A percentile compares a stretch with the other conserved stretches of the same genome.
These are phyloP conservation scores for Dyspetes luteomarginatus DNA, from an alignment of 2,888 invertebrate species.

Conservation along the genomic window DNA sequence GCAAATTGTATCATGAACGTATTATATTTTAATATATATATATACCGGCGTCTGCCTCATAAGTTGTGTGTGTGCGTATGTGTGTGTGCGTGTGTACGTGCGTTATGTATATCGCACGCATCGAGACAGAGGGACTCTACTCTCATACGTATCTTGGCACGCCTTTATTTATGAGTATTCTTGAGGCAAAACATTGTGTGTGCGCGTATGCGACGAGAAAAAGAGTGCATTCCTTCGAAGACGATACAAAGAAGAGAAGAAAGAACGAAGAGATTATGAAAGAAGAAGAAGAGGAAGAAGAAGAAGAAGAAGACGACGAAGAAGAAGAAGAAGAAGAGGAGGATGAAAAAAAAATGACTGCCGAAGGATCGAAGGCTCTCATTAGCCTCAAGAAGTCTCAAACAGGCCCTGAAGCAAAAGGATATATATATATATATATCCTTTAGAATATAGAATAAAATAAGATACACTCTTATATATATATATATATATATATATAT, in stretches of 20 bases:
- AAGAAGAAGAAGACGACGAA: background rate
- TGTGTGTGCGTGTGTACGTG: slow-evolving; percentile 2
- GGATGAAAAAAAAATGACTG: background rate
- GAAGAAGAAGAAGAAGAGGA: background rate
- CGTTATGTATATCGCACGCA: slow-evolving; percentile 40
- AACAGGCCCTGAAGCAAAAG: background rate
- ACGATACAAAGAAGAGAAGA: too few species aligned
- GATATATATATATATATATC: too few species aligned
- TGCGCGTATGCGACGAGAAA: slow-evolving; percentile 20
- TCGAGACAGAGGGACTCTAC: slow-evolving; percentile 13
- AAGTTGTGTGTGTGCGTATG: slow-evolving; percentile 1
- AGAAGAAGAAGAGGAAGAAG: background rate
- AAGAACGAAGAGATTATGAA: slow-evolving; percentile 1
- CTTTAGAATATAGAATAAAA: too few species aligned
- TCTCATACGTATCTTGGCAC: slow-evolving; percentile 57
- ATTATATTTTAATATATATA: background rate
- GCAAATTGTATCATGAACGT: slow-evolving; percentile 27
- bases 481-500: too few species aligned
- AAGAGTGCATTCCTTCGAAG: slow-evolving; percentile 52
- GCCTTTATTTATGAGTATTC: slow-evolving; percentile 62
- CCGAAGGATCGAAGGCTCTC: slow-evolving; percentile 51
- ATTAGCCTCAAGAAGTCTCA: slow-evolving; percentile 21
- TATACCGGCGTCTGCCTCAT: slow-evolving; percentile 15
- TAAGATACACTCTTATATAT: background rate
- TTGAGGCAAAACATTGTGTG: slow-evolving; percentile 19